Conservation (phyloP, 2,113 vertebrate genomes). For the Perca fluviatilis region DNA sequence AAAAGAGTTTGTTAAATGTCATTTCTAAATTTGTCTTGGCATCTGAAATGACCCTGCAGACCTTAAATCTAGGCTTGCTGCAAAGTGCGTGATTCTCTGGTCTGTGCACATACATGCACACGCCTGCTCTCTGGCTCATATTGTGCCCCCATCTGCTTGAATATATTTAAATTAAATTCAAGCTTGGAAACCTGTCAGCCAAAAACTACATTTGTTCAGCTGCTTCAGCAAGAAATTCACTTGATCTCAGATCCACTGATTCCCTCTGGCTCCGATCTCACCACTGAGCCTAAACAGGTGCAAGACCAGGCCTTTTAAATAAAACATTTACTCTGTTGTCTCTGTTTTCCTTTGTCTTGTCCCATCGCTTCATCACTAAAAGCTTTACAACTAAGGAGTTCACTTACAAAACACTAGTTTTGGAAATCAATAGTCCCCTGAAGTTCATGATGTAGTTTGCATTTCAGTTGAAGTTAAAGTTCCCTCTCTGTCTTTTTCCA, state of each 20-base stretch:
- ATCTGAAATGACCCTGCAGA: not conserved
- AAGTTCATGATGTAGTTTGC: not conserved
- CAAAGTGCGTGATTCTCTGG: not conserved
- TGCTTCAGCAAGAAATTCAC: not conserved
- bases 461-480: not conserved
- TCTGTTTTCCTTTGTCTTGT: constrained; percentile 1
- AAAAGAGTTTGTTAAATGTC: constrained; percentile 28
- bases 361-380: not conserved
- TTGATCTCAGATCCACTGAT: not conserved
- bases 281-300: constrained; percentile 22
- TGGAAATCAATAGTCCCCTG: not conserved
- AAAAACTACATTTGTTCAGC: constrained; percentile 26
- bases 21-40: constrained; percentile 16
- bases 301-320: not conserved
- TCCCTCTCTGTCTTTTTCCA: not conserved
- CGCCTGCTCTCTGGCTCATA: not conserved
- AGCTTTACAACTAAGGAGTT: not conserved
- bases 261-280: not conserved
- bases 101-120: not conserved
- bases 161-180: not conserved
- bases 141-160: not conserved
- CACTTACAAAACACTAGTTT: not conserved
- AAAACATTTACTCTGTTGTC: constrained; percentile 3
- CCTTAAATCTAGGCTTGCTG: not conserved
- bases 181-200: not conserved